phyloP scores from a whole-genome alignment of 2,797 vertebrate genomes.

The Sebastolobus altivelis region DNA sequence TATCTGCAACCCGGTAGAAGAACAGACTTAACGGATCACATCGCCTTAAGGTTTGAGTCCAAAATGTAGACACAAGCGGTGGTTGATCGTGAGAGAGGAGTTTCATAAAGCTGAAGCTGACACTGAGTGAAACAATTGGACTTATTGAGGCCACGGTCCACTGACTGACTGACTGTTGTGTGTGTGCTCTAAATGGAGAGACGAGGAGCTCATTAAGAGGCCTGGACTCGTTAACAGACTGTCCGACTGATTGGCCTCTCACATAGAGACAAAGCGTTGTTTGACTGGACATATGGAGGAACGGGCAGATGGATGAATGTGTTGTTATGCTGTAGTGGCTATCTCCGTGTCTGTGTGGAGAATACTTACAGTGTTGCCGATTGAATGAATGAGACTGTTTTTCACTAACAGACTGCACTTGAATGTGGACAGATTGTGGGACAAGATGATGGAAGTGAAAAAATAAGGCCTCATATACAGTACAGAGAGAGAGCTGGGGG shows the following conservation, averaged over 20 bases:
- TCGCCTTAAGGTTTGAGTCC: not conserved
- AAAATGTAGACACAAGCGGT: not conserved
- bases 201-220: constrained; percentile 71
- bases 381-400: constrained; percentile 31
- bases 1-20: not conserved
- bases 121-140: constrained; percentile 42
- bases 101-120: constrained; percentile 24
- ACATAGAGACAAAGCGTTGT: constrained; percentile 63
- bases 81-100: not conserved
- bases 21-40: not conserved
- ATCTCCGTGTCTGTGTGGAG: constrained; percentile 11
- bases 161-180: constrained; percentile 19
- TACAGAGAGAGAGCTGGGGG: not conserved
- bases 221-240: constrained; percentile 50
- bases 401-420: constrained; percentile 2
- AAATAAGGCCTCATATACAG: not conserved
- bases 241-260: constrained; percentile 52
- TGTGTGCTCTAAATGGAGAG: constrained; percentile 45
- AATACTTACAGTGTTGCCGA: constrained; percentile 4
- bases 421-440: not conserved
- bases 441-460: not conserved
- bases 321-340: constrained; percentile 33
- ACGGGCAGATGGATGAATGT: constrained; percentile 45
- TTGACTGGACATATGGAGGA: constrained; percentile 59
- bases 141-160: constrained; percentile 41